Conservation (phyloP, 1,140 invertebrate species). For the Polypedilum vanderplanki region DNA sequence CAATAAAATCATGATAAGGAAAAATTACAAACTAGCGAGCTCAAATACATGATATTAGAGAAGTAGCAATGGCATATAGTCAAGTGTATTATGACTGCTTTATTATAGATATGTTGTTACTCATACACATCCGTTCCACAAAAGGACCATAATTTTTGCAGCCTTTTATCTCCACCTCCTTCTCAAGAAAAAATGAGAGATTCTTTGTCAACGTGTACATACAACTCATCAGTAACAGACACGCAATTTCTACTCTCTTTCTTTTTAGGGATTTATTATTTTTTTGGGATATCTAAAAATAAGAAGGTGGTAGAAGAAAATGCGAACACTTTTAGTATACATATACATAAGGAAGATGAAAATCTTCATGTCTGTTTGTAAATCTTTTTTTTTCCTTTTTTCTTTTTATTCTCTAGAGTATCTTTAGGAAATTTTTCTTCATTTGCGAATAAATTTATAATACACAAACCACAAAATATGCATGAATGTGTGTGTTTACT, state of each 20-base stretch:
- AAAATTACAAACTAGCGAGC: background rate
- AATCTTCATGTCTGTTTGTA: slow-evolving; percentile 27
- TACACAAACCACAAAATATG: background rate
- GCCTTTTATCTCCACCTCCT: background rate
- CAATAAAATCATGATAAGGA: background rate
- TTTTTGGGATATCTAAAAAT: background rate
- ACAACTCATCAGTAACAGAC: slow-evolving; percentile 20
- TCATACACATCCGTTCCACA: background rate
- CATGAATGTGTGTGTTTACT: no score
- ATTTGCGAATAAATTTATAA: no score
- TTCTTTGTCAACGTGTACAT: background rate
- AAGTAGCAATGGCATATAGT: background rate
- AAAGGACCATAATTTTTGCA: slow-evolving; percentile 2
- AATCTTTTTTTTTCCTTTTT: background rate
- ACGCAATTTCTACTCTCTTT: background rate
- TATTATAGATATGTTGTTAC: background rate
- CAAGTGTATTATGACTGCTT: no score
- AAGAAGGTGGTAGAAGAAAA: background rate
- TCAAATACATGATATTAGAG: background rate
- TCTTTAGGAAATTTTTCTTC: slow-evolving; percentile 8
- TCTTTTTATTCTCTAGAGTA: background rate
- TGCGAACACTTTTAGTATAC: background rate
- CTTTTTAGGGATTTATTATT: background rate
- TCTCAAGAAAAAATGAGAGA: background rate
- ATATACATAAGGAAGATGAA: background rate